Evolutionary conservation across 2,797 vertebrate genomes (phyloP).

Genomic region (Benthosema pterotum): DNA sequence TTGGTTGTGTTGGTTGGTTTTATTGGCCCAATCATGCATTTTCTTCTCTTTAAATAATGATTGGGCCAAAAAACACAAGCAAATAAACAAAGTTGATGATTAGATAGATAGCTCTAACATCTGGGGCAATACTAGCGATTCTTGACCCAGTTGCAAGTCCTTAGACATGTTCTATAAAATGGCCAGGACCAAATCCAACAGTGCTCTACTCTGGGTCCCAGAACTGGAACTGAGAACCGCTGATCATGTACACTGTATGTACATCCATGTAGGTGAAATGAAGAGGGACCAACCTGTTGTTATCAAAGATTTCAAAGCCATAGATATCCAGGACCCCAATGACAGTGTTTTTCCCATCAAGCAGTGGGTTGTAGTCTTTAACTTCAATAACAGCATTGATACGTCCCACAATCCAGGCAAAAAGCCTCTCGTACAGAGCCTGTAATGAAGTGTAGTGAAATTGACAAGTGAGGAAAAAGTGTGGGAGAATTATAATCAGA

Average conservation of each 20-base stretch:
- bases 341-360: constrained; percentile 92
- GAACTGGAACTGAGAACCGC: neutral
- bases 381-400: constrained; percentile 89
- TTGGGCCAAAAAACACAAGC: no score
- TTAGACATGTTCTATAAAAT: no score
- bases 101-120: no score
- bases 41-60: no score
- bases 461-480: constrained; percentile 17
- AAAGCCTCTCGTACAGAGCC: constrained; percentile 92
- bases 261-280: neutral
- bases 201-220: no score
- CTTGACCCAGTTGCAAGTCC: no score
- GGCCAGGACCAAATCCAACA: no score
- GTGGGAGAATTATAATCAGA: neutral
- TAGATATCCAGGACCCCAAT: constrained; percentile 95
- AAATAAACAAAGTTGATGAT: neutral
- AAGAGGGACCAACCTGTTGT: constrained; percentile 79
- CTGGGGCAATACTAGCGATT: no score
- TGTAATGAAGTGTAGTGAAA: constrained; percentile 44
- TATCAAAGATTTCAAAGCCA: constrained; percentile 93
- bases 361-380: constrained; percentile 82
- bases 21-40: no score
- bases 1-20: no score
- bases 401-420: constrained; percentile 89
- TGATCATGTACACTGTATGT: neutral